Evolutionary conservation across 2,113 vertebrate genomes (phyloP).

Genomic region (Oryctolagus cuniculus): DNA sequence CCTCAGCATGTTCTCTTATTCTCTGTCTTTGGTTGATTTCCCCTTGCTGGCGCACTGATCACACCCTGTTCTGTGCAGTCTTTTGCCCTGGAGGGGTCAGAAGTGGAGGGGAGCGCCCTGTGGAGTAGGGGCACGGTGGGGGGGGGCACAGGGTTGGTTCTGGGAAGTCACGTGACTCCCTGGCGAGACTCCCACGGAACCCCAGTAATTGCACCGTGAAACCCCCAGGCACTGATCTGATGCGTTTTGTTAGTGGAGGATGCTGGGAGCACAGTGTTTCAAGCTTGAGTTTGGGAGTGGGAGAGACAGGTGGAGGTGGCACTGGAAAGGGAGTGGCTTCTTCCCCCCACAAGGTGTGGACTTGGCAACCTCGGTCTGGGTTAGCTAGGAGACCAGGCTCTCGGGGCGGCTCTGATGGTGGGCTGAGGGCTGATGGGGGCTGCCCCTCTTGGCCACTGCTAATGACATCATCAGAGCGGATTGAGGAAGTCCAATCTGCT

Average conservation of each 20-base stretch:
- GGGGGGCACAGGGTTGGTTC: neutral
- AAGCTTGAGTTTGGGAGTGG: neutral
- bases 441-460: neutral
- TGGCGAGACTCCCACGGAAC: neutral
- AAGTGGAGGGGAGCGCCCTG: neutral
- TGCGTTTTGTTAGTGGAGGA: neutral
- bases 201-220: neutral
- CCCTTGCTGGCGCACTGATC: neutral
- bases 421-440: no score
- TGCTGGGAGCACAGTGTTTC: neutral
- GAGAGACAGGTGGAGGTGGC: neutral
- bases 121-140: neutral
- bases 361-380: neutral
- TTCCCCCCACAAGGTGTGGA: neutral
- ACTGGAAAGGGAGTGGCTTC: neutral
- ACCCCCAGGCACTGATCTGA: neutral
- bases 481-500: neutral
- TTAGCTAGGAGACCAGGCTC: neutral
- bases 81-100: neutral
- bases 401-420: no score
- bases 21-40: neutral
- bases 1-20: neutral
- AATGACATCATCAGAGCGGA: neutral
- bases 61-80: neutral
- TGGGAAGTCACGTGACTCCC: neutral